Base-by-base conservation (phyloP, 2,113 vertebrate genomes). In the Circaetus gallicus region DNA sequence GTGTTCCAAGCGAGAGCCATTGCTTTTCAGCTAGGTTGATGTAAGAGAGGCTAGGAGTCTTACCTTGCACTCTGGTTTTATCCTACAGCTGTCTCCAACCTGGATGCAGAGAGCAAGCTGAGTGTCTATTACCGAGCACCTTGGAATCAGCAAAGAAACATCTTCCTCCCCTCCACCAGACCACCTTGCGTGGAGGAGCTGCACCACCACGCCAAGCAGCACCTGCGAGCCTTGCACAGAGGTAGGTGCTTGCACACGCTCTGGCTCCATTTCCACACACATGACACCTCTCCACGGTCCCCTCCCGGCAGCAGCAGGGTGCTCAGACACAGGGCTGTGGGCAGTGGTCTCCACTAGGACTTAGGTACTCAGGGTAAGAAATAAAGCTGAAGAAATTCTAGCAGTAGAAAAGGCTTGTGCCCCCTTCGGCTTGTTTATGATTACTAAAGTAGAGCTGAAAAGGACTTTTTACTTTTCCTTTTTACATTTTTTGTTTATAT, bases 81-180 rank as follows among this genome's bases (percentile, higher is more conserved):
- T 93, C 83, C 79, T 67, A 47, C 98, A 99, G 99, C 99, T 29
- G 98, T 99, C 84, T 99, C 99, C 43, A 99, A 99, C 96, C 98
- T 99, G 98, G 99, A 99, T 79, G 97, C 98, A 77, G 99, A 99
- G 97, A 99, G 99, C 95, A 99, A 99, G 97, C 98, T 99, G 98
- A 99, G 98, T 1, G 96, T 98, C 22, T 98, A 99, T 70, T 99
- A 99, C 96, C 98, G 97, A 79, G 98, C 99, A 9, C 98, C 99
- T 67, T 99, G 99, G 99, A 98, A 98, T 96, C 99, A 99, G 96
- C 99, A 99, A 97, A 98, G 99, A 87, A 99, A 99, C 93, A 95
- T 99, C 93, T 99, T 99, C 86, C 97, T 99, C 38, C 98, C 99
- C 6, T 98, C 98, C 92, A 99, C 98, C 3, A 98, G 99, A 62